Evolutionary conservation across 2,888 invertebrate species (phyloP).

Genomic region (Leptopilina myrica): DNA sequence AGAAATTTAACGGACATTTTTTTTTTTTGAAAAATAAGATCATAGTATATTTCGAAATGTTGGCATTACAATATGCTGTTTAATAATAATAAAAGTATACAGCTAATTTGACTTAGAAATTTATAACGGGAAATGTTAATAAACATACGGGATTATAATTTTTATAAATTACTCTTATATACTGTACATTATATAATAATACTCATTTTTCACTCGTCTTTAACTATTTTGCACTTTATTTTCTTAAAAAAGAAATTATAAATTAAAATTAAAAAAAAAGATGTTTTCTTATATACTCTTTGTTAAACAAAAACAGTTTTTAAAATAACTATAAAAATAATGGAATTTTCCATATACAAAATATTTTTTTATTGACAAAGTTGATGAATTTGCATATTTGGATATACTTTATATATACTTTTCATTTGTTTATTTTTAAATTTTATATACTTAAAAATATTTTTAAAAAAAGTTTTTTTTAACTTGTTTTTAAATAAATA

Average conservation of each 20-base stretch:
- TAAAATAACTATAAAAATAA: too few species aligned
- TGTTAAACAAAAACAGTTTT: too few species aligned
- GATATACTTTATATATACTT: too few species aligned
- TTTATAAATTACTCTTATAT: conserved; percentile 13
- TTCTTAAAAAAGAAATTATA: neutral
- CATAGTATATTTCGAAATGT: neutral
- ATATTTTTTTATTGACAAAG: too few species aligned
- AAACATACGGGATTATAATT: neutral
- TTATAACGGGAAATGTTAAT: conserved; percentile 3
- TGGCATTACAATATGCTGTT: neutral
- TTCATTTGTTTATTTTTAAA: too few species aligned
- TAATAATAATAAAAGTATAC: conserved; percentile 25
- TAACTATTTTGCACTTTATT: conserved; percentile 16
- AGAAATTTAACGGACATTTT: neutral
- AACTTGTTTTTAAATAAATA: too few species aligned
- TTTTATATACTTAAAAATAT: too few species aligned
- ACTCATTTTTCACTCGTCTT: conserved; percentile 12
- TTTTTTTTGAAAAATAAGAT: conserved; percentile 11
- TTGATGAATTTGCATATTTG: too few species aligned
- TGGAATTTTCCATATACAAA: too few species aligned
- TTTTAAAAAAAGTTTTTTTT: too few species aligned
- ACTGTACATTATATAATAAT: conserved; percentile 19
- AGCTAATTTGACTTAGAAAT: conserved; percentile 24
- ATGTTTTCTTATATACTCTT: too few species aligned
- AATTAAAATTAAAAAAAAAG: neutral